Evolutionary conservation across 2,797 vertebrate genomes (phyloP).

Genomic region (Chelidonichthys spinosus): DNA sequence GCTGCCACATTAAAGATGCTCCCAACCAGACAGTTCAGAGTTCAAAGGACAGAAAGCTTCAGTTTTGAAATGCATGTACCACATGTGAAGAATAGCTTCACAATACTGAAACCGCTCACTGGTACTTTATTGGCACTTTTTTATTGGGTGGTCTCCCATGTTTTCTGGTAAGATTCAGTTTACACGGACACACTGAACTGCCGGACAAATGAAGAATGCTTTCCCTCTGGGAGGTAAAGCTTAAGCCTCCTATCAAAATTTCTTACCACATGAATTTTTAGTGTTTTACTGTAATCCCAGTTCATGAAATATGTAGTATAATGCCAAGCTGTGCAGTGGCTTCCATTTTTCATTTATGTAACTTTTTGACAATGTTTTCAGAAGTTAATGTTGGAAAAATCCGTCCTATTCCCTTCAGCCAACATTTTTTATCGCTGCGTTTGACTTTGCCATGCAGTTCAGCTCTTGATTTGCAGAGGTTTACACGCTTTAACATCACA

Average conservation of each 20-base stretch:
- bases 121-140: slow-evolving; percentile 62
- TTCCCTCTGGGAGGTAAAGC: slow-evolving; percentile 25
- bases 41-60: slow-evolving; percentile 56
- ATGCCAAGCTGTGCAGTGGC: slow-evolving; percentile 34
- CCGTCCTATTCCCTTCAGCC: slow-evolving; percentile 1
- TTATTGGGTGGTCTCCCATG: slow-evolving; percentile 67
- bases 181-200: slow-evolving; percentile 14
- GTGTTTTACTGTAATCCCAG: slow-evolving; percentile 30
- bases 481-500: slow-evolving; percentile 37
- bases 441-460: slow-evolving; percentile 16
- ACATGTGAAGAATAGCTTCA: slow-evolving; percentile 63
- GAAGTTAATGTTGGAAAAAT: background rate
- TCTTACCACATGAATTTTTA: slow-evolving; percentile 28
- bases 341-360: slow-evolving; percentile 22
- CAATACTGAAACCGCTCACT: slow-evolving; percentile 44
- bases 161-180: slow-evolving; percentile 40
- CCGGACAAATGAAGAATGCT: slow-evolving; percentile 30
- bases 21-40: slow-evolving; percentile 44
- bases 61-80: slow-evolving; percentile 51
- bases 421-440: slow-evolving; percentile 18
- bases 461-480: slow-evolving; percentile 19
- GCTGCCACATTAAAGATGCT: slow-evolving; percentile 61
- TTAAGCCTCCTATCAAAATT: slow-evolving; percentile 19
- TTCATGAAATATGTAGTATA: slow-evolving; percentile 34
- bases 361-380: slow-evolving; percentile 22